Base-by-base conservation (phyloP, 2,113 vertebrate genomes). In the Elephas maximus region DNA sequence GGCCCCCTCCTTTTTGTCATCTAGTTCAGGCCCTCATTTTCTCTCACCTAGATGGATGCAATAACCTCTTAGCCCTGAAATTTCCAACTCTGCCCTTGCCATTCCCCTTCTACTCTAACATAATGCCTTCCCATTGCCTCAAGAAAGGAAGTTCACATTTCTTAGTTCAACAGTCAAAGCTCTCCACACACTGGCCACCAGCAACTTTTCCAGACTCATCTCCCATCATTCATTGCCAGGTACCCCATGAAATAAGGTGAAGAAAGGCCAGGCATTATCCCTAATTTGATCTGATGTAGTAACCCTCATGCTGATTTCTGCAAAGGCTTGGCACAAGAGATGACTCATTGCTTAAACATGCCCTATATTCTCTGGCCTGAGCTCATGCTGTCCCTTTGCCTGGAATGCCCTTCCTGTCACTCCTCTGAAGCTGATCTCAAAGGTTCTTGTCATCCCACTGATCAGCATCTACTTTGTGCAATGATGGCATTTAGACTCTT, bases 401-500 rank as follows among this genome's bases (percentile, higher is more conserved):
- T 12, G 3, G 44, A 53, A 15, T n/a, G 41, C 3, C 60, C 45
- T 44, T 51, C 37, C 33, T 6, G 3, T 37, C 15, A 15, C 80
- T 7, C 26, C 18, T 62, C 37, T 48, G 41, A 30, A 12, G 71
- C 78, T 81, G 82, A 18, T 21, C 91, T 15, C 24, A 23, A 3
- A 26, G 1, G 2, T 15, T 17, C n/a, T 51, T 37, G 48, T 74
- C 44, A 1, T 15, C 73, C 21, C 2, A 2, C 5, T 10, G 51
- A 20, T 71, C 23, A 57, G 45, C 15, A 15, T 79, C 69, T 26
- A 20, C 28, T 51, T 45, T 14, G 41, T 1, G 62, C 53, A 6
- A 0, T 3, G 2, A 2, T 7, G 12, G 6, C 23, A 1, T 53
- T 53, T 48, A 28, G 53, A 6, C 5, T 12, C 51, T 79, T 63